Evolutionary conservation across 1,140 invertebrate species (phyloP).

Genomic region (Dolichoris vasculosae): DNA sequence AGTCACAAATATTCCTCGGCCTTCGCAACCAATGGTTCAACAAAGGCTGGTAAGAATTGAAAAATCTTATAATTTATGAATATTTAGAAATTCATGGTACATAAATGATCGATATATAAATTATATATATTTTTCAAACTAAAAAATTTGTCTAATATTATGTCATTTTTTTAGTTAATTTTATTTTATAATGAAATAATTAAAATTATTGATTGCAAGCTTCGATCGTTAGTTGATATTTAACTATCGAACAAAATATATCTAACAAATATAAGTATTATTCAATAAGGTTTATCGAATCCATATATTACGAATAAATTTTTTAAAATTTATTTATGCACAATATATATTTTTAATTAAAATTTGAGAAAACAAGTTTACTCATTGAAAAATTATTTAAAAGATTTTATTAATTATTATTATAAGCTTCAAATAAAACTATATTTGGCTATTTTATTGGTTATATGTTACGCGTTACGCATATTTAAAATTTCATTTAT

Average conservation of each 20-base stretch:
- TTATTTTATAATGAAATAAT: not conserved
- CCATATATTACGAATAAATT: no score
- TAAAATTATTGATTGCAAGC: not conserved
- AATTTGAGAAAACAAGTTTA: no score
- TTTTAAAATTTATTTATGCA: no score
- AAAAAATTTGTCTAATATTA: not conserved
- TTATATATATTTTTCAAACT: not conserved
- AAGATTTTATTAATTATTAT: not conserved
- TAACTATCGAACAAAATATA: not conserved
- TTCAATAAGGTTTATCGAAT: slow-evolving; percentile 1
- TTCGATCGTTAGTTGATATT: not conserved
- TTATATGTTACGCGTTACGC: no score
- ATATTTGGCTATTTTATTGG: no score
- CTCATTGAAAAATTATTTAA: not conserved
- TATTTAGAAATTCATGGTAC: not conserved
- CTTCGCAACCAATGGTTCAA: slow-evolving; percentile 68
- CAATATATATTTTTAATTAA: no score
- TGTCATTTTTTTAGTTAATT: not conserved
- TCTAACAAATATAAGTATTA: not conserved
- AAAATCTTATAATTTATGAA: not conserved
- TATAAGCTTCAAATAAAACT: not conserved
- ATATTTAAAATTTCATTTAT: no score
- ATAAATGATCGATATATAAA: not conserved
- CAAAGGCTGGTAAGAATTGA: slow-evolving; percentile 69
- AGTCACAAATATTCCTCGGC: slow-evolving; percentile 69